These are phyloP conservation scores for Caenorhabditis panamensis DNA, from an alignment of 2,888 invertebrate genomes.

Conservation along the genomic window DNA sequence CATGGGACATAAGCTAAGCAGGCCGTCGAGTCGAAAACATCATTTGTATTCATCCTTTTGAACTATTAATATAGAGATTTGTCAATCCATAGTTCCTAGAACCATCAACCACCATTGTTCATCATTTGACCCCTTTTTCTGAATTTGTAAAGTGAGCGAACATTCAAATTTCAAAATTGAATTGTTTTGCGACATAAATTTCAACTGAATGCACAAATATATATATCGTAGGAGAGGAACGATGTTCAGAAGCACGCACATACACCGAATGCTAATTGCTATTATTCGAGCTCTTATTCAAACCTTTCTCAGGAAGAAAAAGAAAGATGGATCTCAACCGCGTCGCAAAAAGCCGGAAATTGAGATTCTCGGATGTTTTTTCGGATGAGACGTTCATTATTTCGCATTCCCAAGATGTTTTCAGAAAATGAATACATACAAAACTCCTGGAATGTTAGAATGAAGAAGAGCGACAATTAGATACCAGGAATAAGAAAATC, in stretches of 20 bases:
- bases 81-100: background rate
- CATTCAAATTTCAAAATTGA: background rate
- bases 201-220: slow-evolving; percentile 43
- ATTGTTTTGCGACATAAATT: slow-evolving; percentile 45
- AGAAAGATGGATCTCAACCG: slow-evolving; percentile 11
- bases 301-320: slow-evolving; percentile 22
- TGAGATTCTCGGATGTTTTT: slow-evolving; percentile 56
- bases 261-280: slow-evolving; percentile 58
- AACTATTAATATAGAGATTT: slow-evolving; percentile 2
- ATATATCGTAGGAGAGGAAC: slow-evolving; percentile 1
- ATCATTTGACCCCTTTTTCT: background rate
- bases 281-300: slow-evolving; percentile 46
- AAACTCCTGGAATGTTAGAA: background rate
- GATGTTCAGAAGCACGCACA: slow-evolving; percentile 35
- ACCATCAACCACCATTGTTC: background rate
- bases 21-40: slow-evolving; percentile 23
- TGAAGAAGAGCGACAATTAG: background rate
- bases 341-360: slow-evolving; percentile 35
- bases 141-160: background rate
- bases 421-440: slow-evolving; percentile 1
- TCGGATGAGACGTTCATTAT: slow-evolving; percentile 55
- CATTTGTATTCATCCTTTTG: background rate
- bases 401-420: slow-evolving; percentile 35
- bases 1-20: slow-evolving; percentile 8
- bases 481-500: no score